Percentiles rank a stretch among this genome's conserved stretches.
Evolutionary conservation across 2,113 vertebrate genomes (phyloP).

Genomic region (Melanerpes aurifrons): DNA sequence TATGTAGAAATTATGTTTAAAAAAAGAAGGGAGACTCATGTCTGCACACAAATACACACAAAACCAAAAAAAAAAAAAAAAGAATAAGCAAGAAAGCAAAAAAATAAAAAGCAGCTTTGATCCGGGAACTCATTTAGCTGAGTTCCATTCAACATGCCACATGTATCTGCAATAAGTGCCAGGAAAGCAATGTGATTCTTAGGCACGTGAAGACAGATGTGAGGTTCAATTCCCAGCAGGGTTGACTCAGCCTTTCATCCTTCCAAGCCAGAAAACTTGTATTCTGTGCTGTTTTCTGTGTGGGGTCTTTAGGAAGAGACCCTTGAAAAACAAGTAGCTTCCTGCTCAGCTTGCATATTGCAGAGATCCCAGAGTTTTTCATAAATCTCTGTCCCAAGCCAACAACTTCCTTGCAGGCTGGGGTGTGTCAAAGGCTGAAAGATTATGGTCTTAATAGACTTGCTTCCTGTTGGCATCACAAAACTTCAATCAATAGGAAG

Average conservation of each 20-base stretch:
- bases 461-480: slow-evolving; percentile 29
- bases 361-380: neutral
- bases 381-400: slow-evolving; percentile 22
- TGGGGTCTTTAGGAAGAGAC: slow-evolving; percentile 45
- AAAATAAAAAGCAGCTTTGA: neutral
- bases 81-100: neutral
- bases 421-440: slow-evolving; percentile 14
- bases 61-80: too few relatives aligned
- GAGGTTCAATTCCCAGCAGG: slow-evolving; percentile 47
- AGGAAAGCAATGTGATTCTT: slow-evolving; percentile 31
- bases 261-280: slow-evolving; percentile 32
- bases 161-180: slow-evolving; percentile 10
- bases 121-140: neutral
- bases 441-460: neutral
- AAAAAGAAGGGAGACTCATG: neutral
- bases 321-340: slow-evolving; percentile 54
- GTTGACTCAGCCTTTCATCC: slow-evolving; percentile 61
- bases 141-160: slow-evolving; percentile 19
- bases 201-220: slow-evolving; percentile 52
- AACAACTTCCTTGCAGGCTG: neutral
- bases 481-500: neutral
- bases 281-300: slow-evolving; percentile 42
- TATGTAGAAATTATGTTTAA: neutral
- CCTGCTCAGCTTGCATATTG: slow-evolving; percentile 25
- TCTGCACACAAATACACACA: neutral